Conservation (phyloP, 1,140 invertebrate genomes). For the Hydropsyche tenuis region DNA sequence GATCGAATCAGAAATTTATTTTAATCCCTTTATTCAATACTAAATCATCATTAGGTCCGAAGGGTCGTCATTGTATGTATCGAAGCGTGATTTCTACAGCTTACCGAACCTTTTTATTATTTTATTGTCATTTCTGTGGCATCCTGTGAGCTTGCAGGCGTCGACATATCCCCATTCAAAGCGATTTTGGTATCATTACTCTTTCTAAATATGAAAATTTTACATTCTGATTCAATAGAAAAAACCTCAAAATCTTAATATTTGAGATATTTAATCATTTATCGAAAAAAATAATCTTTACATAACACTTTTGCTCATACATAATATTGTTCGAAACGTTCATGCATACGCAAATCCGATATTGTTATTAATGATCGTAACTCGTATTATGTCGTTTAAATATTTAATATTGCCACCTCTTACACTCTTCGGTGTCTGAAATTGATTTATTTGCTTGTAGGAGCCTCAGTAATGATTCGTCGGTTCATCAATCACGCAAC, state of each 20-base stretch:
- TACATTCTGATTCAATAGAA: no score
- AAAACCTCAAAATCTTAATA: no score
- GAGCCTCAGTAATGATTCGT: conserved; percentile 3
- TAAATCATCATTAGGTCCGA: conserved; percentile 49
- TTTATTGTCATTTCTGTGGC: conserved; percentile 48
- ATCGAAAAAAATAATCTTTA: no score
- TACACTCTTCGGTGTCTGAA: neutral
- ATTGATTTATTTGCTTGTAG: neutral
- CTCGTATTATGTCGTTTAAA: conserved; percentile 12
- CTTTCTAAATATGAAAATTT: no score
- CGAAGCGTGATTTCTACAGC: conserved; percentile 46
- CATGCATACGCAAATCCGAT: neutral
- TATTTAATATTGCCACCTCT: conserved; percentile 13
- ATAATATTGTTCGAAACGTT: no score
- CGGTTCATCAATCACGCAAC: conserved; percentile 21
- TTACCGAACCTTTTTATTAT: conserved; percentile 44
- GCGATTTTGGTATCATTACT: conserved; percentile 17
- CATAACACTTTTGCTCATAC: no score
- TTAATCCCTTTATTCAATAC: conserved; percentile 47
- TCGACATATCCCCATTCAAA: conserved; percentile 18
- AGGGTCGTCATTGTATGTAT: conserved; percentile 43
- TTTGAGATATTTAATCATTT: no score
- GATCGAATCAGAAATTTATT: conserved; percentile 49
- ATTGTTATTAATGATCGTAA: conserved; percentile 6
- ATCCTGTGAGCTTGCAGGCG: conserved; percentile 40